Evolutionary conservation across 2,888 invertebrate genomes (phyloP).

Genomic region (Leucania comma): DNA sequence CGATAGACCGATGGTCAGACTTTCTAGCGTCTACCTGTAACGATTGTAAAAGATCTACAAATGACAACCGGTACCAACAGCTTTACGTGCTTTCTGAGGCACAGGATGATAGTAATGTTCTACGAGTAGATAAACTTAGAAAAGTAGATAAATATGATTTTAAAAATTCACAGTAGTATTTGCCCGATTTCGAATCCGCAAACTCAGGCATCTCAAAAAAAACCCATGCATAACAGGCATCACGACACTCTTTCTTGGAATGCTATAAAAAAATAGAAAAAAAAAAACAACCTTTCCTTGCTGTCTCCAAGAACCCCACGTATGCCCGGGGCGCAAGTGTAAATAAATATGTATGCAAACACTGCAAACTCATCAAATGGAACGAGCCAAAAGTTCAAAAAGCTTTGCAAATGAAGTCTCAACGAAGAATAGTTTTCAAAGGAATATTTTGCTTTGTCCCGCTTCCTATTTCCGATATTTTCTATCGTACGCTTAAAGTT

Average conservation of each 20-base stretch:
- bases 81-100: too few species aligned
- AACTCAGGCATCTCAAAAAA: too few species aligned
- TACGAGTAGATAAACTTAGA: too few species aligned
- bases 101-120: too few species aligned
- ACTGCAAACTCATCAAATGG: constrained; percentile 66
- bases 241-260: not conserved
- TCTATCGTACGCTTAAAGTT: constrained; percentile 82
- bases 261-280: constrained; percentile 13
- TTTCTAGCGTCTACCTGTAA: too few species aligned
- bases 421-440: constrained; percentile 79
- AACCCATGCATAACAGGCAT: not conserved
- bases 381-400: constrained; percentile 70
- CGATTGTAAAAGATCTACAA: too few species aligned
- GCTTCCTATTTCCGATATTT: constrained; percentile 80
- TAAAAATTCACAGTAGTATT: too few species aligned
- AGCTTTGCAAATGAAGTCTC: constrained; percentile 76
- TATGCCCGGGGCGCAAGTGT: constrained; percentile 41
- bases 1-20: too few species aligned
- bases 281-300: constrained; percentile 11
- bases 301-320: constrained; percentile 9
- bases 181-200: too few species aligned
- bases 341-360: constrained; percentile 67
- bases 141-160: too few species aligned
- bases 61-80: too few species aligned
- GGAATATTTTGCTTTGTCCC: constrained; percentile 83